These are phyloP conservation scores for Rhabditophanes sp. DNA, from an alignment of 2,888 invertebrate genomes.

Conservation along the genomic window DNA sequence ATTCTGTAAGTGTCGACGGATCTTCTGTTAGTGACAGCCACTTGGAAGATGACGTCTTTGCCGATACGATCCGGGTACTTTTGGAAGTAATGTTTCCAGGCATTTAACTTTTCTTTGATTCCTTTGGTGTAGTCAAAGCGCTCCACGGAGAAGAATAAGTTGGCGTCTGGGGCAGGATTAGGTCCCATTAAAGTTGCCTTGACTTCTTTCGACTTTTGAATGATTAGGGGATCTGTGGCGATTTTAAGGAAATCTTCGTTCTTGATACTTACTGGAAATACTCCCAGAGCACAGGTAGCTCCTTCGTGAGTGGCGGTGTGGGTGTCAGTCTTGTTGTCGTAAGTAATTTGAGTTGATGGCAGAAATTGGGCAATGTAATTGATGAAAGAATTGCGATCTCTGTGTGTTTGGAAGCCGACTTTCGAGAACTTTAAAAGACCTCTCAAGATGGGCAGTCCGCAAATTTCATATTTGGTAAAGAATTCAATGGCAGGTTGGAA, in stretches of 20 bases:
- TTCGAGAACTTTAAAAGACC: slow-evolving; percentile 77
- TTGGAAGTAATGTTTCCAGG: slow-evolving; percentile 37
- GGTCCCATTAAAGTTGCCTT: too few species aligned
- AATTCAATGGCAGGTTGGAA: slow-evolving; percentile 87
- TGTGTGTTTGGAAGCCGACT: slow-evolving; percentile 49
- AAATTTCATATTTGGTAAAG: slow-evolving; percentile 32
- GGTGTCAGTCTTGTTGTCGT: slow-evolving; percentile 29
- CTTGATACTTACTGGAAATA: slow-evolving; percentile 44
- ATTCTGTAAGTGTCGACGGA: slow-evolving; percentile 42
- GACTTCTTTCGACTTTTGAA: too few species aligned
- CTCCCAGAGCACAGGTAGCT: slow-evolving; percentile 41
- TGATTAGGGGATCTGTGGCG: slow-evolving; percentile 25
- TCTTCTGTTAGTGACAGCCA: slow-evolving; percentile 42
- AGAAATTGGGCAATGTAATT: slow-evolving; percentile 30
- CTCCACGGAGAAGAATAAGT: slow-evolving; percentile 43
- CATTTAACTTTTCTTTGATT: slow-evolving; percentile 37
- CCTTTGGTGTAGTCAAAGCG: slow-evolving; percentile 44
- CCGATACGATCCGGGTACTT: slow-evolving; percentile 40
- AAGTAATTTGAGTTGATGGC: slow-evolving; percentile 20
- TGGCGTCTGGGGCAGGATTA: slow-evolving; percentile 20
- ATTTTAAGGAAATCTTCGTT: slow-evolving; percentile 43
- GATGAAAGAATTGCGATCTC: slow-evolving; percentile 34
- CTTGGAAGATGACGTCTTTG: slow-evolving; percentile 41
- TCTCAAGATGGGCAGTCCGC: slow-evolving; percentile 60
- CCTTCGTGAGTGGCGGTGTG: slow-evolving; percentile 33